These are phyloP conservation scores for Ciona savignyi DNA, from an alignment of 23 tunicate species.

Conservation along the genomic window DNA sequence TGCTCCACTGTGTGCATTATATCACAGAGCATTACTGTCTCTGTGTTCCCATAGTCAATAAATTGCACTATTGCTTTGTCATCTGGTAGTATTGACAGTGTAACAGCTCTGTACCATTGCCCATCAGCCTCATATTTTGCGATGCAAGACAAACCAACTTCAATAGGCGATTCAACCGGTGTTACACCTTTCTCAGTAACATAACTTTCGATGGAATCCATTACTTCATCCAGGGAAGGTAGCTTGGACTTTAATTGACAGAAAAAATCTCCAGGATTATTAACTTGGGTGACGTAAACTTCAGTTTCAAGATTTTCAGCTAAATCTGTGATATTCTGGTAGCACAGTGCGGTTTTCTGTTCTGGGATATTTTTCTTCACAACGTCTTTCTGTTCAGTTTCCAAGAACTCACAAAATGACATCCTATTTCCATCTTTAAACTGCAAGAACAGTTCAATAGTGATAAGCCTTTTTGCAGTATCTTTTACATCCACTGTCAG, in stretches of 20 bases:
- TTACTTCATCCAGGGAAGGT: conserved; percentile 36
- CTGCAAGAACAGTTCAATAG: not conserved
- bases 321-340: not conserved
- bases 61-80: conserved; percentile 30
- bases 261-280: conserved; percentile 47
- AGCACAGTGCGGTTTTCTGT: not conserved
- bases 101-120: conserved; percentile 63
- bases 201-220: conserved; percentile 33
- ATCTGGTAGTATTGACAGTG: not conserved
- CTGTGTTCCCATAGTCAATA: conserved; percentile 70
- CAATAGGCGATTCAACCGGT: not conserved
- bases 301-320: not conserved
- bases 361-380: too few species aligned
- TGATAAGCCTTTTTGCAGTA: not conserved
- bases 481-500: not conserved
- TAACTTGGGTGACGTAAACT: conserved; percentile 65
- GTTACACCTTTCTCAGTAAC: conserved; percentile 9
- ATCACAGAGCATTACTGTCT: conserved; percentile 12
- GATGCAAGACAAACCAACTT: conserved; percentile 42
- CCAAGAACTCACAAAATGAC: not conserved
- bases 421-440: not conserved
- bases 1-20: conserved; percentile 19
- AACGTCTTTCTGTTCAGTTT: not conserved
- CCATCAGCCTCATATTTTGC: conserved; percentile 61
- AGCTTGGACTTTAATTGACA: conserved; percentile 33